Evolutionary conservation across 2,113 vertebrate genomes (phyloP).

Genomic region (Cochlearius cochlearius): DNA sequence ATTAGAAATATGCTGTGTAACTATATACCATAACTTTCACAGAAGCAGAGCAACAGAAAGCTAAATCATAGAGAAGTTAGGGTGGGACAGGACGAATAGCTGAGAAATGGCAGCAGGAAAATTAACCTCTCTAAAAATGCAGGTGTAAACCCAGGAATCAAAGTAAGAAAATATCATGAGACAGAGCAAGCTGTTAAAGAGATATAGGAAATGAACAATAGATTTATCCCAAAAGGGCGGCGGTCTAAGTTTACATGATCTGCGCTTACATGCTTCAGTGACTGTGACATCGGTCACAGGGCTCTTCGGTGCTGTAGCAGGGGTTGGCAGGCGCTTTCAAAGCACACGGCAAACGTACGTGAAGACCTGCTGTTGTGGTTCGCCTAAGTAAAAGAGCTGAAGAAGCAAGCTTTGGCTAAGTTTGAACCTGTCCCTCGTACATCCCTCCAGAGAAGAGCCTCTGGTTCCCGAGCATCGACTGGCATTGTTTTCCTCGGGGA

Average conservation of each 20-base stretch:
- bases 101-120: neutral
- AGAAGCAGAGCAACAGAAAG: neutral
- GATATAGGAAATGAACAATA: neutral
- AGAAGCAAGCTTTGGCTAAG: neutral
- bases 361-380: neutral
- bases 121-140: neutral
- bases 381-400: neutral
- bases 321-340: neutral
- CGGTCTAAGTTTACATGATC: neutral
- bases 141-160: neutral
- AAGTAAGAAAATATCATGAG: neutral
- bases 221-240: neutral
- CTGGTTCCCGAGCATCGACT: neutral
- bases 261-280: neutral
- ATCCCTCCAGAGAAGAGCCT: neutral
- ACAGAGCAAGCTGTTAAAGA: neutral
- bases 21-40: neutral
- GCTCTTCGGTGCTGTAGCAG: neutral
- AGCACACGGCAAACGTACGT: neutral
- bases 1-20: slow-evolving; percentile 15
- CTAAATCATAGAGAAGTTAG: neutral
- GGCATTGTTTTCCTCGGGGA: neutral
- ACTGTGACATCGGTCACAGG: neutral
- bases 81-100: neutral
- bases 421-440: neutral